A percentile compares a stretch with the other conserved stretches of the same genome.
These are phyloP conservation scores for Microchrysa polita DNA, from an alignment of 2,888 invertebrate genomes.

Conservation along the genomic window DNA sequence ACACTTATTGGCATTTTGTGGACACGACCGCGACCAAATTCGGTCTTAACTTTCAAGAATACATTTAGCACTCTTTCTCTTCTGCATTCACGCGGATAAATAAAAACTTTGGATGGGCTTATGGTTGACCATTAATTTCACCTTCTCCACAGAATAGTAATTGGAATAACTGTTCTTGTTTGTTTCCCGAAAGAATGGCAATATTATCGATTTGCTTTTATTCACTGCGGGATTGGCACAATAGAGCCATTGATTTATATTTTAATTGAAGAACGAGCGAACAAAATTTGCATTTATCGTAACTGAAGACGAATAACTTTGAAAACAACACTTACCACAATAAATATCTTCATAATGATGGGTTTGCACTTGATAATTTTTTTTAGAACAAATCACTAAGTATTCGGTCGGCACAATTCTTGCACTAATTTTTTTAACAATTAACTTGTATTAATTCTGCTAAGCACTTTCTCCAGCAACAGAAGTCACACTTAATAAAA, in stretches of 20 bases:
- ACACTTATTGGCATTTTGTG: slow-evolving; percentile 19
- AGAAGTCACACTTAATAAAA: neutral
- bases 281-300: too few relatives aligned
- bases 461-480: slow-evolving; percentile 21
- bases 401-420: neutral
- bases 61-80: slow-evolving; percentile 37
- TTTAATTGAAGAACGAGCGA: too few relatives aligned
- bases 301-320: neutral
- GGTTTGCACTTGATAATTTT: slow-evolving; percentile 11
- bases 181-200: neutral
- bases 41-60: slow-evolving; percentile 13
- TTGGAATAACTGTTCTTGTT: slow-evolving; percentile 28
- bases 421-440: slow-evolving; percentile 15
- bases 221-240: neutral
- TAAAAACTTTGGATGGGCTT: neutral
- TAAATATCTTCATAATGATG: slow-evolving; percentile 44
- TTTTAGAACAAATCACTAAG: slow-evolving; percentile 4
- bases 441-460: neutral
- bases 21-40: neutral
- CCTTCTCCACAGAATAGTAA: slow-evolving; percentile 16
- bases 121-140: slow-evolving; percentile 12
- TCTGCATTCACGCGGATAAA: slow-evolving; percentile 6
- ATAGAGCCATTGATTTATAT: too few relatives aligned
- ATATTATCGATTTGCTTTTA: neutral
- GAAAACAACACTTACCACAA: slow-evolving; percentile 46